Percentiles rank a stretch among this genome's conserved stretches.
phyloP scores from a whole-genome alignment of 2,113 vertebrate genomes.

The Ceyx margarethae region DNA sequence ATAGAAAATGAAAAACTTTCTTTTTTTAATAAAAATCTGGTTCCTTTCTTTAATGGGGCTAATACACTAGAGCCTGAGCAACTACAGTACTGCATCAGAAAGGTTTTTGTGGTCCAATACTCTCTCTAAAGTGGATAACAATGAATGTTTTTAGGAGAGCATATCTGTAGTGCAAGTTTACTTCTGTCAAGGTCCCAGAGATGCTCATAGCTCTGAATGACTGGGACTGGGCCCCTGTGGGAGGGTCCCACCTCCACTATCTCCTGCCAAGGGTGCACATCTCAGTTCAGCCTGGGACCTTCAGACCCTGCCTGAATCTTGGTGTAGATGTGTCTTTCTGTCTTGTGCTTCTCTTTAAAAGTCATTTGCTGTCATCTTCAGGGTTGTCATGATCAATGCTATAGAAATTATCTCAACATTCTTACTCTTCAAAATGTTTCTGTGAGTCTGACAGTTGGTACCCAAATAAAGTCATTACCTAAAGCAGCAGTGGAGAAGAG shows the following conservation, averaged over 20 bases:
- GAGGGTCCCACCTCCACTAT: neutral
- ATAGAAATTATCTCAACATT: conserved; percentile 13
- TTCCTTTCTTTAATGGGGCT: neutral
- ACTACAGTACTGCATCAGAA: too few relatives aligned
- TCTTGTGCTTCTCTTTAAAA: neutral
- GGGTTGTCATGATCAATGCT: conserved; percentile 25
- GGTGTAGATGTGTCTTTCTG: neutral
- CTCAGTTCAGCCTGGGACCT: neutral
- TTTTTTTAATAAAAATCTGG: neutral
- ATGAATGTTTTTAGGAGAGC: neutral
- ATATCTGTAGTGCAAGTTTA: neutral
- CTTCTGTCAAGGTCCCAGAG: neutral
- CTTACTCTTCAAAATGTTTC: conserved; percentile 23
- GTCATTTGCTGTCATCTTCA: conserved; percentile 31
- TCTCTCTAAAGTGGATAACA: too few relatives aligned
- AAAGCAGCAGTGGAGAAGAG: neutral
- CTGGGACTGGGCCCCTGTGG: too few relatives aligned
- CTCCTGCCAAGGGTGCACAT: neutral
- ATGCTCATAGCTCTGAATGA: neutral
- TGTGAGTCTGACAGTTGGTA: conserved; percentile 34
- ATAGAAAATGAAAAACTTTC: conserved; percentile 7
- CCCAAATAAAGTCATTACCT: conserved; percentile 34
- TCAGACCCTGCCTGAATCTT: neutral
- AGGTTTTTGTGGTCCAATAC: too few relatives aligned
- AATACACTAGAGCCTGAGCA: too few relatives aligned